phyloP scores from a whole-genome alignment of 2,113 vertebrate species.

The Narcine bancroftii region DNA sequence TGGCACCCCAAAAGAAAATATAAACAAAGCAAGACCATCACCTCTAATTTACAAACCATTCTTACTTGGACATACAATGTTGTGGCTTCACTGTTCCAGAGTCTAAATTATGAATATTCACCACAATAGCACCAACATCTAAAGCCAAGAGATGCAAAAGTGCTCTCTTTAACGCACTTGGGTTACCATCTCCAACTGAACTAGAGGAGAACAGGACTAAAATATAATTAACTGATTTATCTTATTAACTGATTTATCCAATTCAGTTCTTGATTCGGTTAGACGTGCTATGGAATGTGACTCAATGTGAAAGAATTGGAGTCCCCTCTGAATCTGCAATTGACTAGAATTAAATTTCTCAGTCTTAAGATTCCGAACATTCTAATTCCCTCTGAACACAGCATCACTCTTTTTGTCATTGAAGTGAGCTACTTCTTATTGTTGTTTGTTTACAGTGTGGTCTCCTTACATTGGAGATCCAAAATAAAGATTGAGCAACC shows the following conservation, averaged over 20 bases:
- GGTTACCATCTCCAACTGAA: neutral
- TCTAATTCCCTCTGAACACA: neutral
- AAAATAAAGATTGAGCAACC: too few relatives aligned
- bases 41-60: neutral
- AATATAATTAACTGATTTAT: too few relatives aligned
- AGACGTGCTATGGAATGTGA: neutral
- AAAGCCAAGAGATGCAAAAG: neutral
- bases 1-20: neutral
- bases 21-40: neutral
- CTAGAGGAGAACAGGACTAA: neutral
- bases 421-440: neutral
- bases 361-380: neutral
- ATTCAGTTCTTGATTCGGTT: neutral
- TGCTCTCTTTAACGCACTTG: neutral
- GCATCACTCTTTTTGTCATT: neutral
- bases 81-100: neutral
- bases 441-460: neutral
- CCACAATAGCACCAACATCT: neutral
- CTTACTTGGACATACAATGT: neutral
- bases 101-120: neutral
- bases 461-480: too few relatives aligned
- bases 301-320: neutral
- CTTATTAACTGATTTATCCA: neutral
- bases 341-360: neutral
- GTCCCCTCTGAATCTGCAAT: neutral